phyloP scores from a whole-genome alignment of 1,140 invertebrate species.

The Magallana gigas region DNA sequence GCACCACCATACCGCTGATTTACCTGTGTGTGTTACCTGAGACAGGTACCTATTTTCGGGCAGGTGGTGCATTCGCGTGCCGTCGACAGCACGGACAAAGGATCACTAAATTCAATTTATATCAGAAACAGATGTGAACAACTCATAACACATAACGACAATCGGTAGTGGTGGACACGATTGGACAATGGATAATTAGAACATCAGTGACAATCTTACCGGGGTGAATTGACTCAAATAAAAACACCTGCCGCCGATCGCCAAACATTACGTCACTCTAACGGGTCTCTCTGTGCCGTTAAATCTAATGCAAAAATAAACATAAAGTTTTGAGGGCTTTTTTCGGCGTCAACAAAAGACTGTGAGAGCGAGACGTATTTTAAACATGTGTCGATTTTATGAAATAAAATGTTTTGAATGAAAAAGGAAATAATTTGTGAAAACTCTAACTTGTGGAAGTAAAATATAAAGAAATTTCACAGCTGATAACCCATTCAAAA shows the following conservation, averaged over 20 bases:
- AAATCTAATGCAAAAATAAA: background rate
- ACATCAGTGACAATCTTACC: constrained; percentile 5
- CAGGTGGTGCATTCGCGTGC: constrained; percentile 26
- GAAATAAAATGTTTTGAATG: background rate
- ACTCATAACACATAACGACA: constrained; percentile 2
- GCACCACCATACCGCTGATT: background rate
- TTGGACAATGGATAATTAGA: constrained; percentile 23
- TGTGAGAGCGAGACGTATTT: background rate
- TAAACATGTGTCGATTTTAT: background rate
- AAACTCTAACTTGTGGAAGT: too few species aligned
- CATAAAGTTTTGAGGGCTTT: background rate
- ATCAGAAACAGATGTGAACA: constrained; percentile 27
- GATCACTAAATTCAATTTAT: constrained; percentile 28
- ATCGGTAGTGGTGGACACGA: constrained; percentile 7
- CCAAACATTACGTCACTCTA: constrained; percentile 16
- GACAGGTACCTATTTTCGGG: background rate
- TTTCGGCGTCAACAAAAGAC: background rate
- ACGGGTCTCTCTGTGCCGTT: background rate
- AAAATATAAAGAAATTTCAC: too few species aligned
- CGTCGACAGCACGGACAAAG: constrained; percentile 6
- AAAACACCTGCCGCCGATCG: background rate
- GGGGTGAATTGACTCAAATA: background rate
- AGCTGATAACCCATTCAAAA: too few species aligned
- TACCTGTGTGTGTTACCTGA: constrained; percentile 24
- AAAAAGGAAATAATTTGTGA: too few species aligned